Evolutionary conservation across 2,113 vertebrate species (phyloP), one percentile per base, ranked within the genome.

Genomic region (Pleuronectes platessa): DNA sequence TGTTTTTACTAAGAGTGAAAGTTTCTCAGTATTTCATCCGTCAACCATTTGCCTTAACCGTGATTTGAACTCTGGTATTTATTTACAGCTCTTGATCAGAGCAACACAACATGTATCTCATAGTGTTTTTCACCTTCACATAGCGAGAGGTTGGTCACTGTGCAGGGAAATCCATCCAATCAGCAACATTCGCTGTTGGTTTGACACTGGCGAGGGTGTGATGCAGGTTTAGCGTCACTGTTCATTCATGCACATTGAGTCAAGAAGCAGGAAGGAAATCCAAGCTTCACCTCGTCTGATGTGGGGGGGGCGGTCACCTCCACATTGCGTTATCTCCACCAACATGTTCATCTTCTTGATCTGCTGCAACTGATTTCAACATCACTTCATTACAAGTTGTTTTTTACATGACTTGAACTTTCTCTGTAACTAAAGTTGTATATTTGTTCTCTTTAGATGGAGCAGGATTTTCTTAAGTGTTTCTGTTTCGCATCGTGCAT

Each of bases 21-120:
- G 27, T 3, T n/a, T 71, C 47, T 81, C 27, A 64, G n/a, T 63
- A 14, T 83, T 63, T 72, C 20, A 37, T 23, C 18, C 73, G 35
- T 71, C 68, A 65, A 82, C 74, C 63, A 24, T 67, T 78, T 77
- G 86, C 83, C 85, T 89, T 89, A 91, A 83, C 20, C 53, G 21
- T 70, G 47, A 51, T 6, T 35, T 76, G 75, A 55, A 75, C 60
- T 79, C 62, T 68, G 20, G 2, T 20, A 20, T 75, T 47, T 45
- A 37, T 37, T 53, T 51, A 4, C 18, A 58, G 54, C 27, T 78
- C 74, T 79, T 61, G 66, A 31, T 31, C 20, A 17, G 8, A 59
- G 60, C 71, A 74, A 40, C 58, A 56, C 3, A 71, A 40, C 66
- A 72, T 2, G 47, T 65, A 21, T 71, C 24, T 59, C 60, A 31